Conservation (phyloP, 2,113 vertebrate species). For the Pungitius pungitius region DNA sequence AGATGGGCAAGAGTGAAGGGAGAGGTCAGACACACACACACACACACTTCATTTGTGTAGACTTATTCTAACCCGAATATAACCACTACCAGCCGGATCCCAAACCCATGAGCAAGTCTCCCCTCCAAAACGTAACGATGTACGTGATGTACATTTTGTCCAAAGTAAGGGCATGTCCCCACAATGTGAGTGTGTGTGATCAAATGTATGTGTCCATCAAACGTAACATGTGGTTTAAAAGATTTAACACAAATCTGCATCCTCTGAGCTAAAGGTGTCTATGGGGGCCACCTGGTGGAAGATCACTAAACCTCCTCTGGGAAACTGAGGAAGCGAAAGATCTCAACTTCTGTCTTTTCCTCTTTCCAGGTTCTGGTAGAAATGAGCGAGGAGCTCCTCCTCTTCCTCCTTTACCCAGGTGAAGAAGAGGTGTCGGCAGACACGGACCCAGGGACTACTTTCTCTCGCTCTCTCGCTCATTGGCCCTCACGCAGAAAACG, state of each 20-base stretch:
- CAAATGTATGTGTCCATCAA: too few species aligned
- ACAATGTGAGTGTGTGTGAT: too few species aligned
- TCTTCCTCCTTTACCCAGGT: conserved; percentile 92
- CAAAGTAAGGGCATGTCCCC: too few species aligned
- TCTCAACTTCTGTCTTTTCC: conserved; percentile 14
- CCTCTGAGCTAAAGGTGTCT: not conserved
- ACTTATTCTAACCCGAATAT: too few species aligned
- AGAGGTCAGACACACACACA: conserved; percentile 80
- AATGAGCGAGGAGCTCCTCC: conserved; percentile 95
- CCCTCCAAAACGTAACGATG: too few species aligned
- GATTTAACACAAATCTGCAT: not conserved
- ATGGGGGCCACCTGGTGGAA: conserved; percentile 37
- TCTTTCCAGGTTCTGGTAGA: conserved; percentile 85
- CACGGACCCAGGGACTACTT: conserved; percentile 3
- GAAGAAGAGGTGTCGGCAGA: conserved; percentile 73
- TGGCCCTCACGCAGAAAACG: not conserved
- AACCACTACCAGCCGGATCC: too few species aligned
- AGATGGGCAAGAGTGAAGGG: conserved; percentile 86
- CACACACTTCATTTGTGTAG: not conserved
- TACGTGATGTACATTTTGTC: not conserved
- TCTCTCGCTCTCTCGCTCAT: conserved; percentile 4
- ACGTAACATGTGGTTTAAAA: not conserved
- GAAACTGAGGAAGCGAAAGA: not conserved
- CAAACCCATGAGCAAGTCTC: too few species aligned
- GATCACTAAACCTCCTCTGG: not conserved